These are phyloP conservation scores for Holcopasites calliopsidis DNA, from an alignment of 1,140 invertebrate genomes.

Conservation along the genomic window DNA sequence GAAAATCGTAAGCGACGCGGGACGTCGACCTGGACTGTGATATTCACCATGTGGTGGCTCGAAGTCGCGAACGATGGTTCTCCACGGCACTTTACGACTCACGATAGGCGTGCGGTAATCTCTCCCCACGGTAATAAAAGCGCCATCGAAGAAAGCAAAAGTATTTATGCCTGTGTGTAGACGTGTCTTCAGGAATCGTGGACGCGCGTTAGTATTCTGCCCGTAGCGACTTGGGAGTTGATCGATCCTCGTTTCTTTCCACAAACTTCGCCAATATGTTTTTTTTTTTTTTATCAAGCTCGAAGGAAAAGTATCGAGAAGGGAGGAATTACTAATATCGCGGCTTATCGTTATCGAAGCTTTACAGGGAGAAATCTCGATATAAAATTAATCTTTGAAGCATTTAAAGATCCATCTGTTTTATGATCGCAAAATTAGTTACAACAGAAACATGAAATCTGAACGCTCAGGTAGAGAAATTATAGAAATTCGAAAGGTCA, in stretches of 20 bases:
- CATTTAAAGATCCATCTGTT: too few relatives aligned
- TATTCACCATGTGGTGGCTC: not conserved
- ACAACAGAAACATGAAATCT: too few relatives aligned
- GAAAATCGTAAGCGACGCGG: not conserved
- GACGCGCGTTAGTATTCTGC: not conserved
- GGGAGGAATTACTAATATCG: slow-evolving; percentile 34
- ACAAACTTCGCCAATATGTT: slow-evolving; percentile 39
- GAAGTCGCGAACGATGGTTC: not conserved
- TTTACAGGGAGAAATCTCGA: not conserved
- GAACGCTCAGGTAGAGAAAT: too few relatives aligned
- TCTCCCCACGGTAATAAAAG: slow-evolving; percentile 58
- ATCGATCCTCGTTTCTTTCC: not conserved
- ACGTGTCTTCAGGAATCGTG: not conserved
- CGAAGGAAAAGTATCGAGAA: slow-evolving; percentile 2
- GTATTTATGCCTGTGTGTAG: slow-evolving; percentile 19
- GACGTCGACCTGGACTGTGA: not conserved
- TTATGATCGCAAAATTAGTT: too few relatives aligned
- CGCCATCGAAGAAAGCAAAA: slow-evolving; percentile 46
- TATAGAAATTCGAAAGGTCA: too few relatives aligned
- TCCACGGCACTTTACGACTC: slow-evolving; percentile 3
- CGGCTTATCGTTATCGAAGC: slow-evolving; percentile 16
- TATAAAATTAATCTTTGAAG: slow-evolving; percentile 4
- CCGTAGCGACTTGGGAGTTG: not conserved
- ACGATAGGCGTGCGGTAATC: slow-evolving; percentile 27
- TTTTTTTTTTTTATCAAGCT: slow-evolving; percentile 45